phyloP scores from a whole-genome alignment of 2,888 invertebrate species.

The Nomada hirtipes region DNA sequence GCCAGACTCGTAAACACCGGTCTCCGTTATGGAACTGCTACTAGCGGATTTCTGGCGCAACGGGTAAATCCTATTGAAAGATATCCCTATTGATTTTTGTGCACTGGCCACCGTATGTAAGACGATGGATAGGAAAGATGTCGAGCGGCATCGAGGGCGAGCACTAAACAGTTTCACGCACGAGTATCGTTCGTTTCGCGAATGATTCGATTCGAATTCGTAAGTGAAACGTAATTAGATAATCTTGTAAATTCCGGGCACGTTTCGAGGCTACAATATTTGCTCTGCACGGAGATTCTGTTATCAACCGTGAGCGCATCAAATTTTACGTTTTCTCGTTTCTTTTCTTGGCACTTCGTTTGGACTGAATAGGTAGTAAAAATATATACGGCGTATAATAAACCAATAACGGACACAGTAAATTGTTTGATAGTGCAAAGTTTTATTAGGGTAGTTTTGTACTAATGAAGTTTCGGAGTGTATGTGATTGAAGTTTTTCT shows the following conservation, averaged over 20 bases:
- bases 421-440: too few species aligned
- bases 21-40: constrained; percentile 30
- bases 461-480: too few species aligned
- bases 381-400: too few species aligned
- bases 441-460: too few species aligned
- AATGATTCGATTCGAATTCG: background rate
- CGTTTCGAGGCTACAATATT: background rate
- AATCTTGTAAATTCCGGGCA: background rate
- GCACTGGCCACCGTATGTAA: background rate
- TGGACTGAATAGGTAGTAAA: too few species aligned
- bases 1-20: background rate
- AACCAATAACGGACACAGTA: too few species aligned
- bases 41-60: constrained; percentile 33
- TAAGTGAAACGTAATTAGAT: constrained; percentile 22
- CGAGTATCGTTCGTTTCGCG: background rate
- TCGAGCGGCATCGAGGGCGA: background rate
- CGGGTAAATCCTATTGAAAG: constrained; percentile 54
- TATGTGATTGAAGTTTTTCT: too few species aligned
- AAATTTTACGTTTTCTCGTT: background rate
- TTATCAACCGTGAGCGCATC: background rate
- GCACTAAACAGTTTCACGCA: background rate
- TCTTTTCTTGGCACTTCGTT: too few species aligned
- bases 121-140: background rate
- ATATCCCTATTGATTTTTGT: constrained; percentile 61
- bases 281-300: background rate